Percentiles rank a stretch among this genome's conserved stretches.
phyloP scores from a whole-genome alignment of 2,888 invertebrate species.

The Nowickia ferox region DNA sequence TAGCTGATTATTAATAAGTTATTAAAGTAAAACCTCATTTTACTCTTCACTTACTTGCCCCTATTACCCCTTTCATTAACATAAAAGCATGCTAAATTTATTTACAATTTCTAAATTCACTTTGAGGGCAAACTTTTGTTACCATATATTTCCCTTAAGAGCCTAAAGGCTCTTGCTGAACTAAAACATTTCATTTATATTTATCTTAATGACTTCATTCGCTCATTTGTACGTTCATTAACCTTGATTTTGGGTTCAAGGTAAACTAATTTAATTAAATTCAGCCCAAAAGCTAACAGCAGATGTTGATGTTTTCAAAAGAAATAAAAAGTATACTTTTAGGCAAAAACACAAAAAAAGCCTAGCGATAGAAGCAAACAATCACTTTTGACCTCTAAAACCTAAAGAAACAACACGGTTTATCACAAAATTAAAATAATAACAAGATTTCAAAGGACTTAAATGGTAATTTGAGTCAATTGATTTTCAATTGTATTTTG shows the following conservation, averaged over 20 bases:
- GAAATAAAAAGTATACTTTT: background rate
- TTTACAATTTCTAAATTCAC: background rate
- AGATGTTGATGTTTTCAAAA: constrained; percentile 1
- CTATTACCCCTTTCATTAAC: background rate
- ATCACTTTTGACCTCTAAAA: background rate
- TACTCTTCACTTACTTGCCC: background rate
- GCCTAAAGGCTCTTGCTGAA: background rate
- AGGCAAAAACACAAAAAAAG: background rate
- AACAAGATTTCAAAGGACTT: no score
- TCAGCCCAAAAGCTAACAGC: background rate
- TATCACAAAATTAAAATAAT: no score
- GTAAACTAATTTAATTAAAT: constrained; percentile 36
- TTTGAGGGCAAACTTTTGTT: background rate
- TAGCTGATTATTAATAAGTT: background rate
- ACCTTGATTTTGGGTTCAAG: constrained; percentile 19
- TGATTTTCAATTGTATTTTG: no score
- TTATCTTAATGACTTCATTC: constrained; percentile 7
- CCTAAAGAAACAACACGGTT: background rate
- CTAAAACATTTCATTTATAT: background rate
- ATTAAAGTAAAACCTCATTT: background rate
- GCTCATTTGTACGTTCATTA: constrained; percentile 2
- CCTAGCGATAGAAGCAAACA: background rate
- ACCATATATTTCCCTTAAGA: background rate
- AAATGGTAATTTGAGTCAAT: no score
- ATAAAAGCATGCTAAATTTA: background rate